Evolutionary conservation across 92 coral and sea anemone species (phyloP).

Genomic region (Zoanthus gigantus): DNA sequence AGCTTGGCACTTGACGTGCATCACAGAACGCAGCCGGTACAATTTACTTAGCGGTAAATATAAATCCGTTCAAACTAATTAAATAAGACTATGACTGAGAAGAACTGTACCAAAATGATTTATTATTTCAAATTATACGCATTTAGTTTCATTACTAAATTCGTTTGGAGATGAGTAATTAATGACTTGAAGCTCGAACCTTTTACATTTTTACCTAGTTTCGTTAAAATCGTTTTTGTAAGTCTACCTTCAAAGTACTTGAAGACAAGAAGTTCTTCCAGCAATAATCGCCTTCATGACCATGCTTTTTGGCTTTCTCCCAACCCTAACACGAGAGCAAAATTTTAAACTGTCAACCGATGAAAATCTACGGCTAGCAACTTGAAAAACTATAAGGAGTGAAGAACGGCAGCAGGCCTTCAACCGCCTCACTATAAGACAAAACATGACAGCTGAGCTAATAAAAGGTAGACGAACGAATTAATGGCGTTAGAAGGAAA

Average conservation of each 20-base stretch:
- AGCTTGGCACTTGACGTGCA: too few relatives aligned
- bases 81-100: too few relatives aligned
- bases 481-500: too few relatives aligned
- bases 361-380: neutral
- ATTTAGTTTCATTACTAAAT: too few relatives aligned
- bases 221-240: neutral
- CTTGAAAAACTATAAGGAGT: neutral
- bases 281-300: conserved; percentile 73
- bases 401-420: neutral
- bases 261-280: conserved; percentile 94
- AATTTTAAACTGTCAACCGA: neutral
- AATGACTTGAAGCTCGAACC: too few relatives aligned
- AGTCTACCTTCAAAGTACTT: conserved; percentile 84
- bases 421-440: neutral
- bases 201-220: too few relatives aligned
- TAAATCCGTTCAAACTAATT: too few relatives aligned
- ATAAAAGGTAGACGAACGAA: neutral
- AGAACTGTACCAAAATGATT: too few relatives aligned
- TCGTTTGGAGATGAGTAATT: too few relatives aligned
- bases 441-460: neutral
- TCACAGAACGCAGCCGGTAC: too few relatives aligned
- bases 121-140: too few relatives aligned
- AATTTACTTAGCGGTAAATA: too few relatives aligned
- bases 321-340: conserved; percentile 70
- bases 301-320: conserved; percentile 77